Percentiles rank a stretch among this genome's conserved stretches.
Evolutionary conservation across 2,113 vertebrate genomes (phyloP).

Genomic region (Leptocoma aspasia): DNA sequence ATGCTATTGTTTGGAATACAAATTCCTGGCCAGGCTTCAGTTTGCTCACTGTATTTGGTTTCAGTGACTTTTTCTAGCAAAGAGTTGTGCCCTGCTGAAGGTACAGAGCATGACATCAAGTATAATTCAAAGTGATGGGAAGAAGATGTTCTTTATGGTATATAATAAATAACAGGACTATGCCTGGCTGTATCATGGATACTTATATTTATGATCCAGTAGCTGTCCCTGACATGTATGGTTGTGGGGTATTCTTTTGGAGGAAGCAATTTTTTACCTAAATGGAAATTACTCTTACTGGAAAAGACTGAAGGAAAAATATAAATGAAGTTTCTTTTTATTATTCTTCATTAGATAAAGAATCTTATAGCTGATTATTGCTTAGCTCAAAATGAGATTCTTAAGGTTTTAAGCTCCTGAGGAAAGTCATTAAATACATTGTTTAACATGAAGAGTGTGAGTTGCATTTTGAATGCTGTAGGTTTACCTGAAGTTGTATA

Average conservation of each 20-base stretch:
- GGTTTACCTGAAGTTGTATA: background rate
- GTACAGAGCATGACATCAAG: background rate
- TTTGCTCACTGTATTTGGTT: background rate
- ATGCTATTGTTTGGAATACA: background rate
- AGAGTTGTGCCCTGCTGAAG: background rate
- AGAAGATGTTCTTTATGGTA: constrained; percentile 18
- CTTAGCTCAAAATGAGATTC: background rate
- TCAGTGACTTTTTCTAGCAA: constrained; percentile 7
- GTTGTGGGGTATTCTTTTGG: background rate
- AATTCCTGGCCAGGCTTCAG: background rate
- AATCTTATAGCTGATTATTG: background rate
- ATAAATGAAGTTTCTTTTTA: background rate
- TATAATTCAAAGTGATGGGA: constrained; percentile 37
- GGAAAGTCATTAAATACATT: background rate
- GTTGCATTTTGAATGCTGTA: background rate
- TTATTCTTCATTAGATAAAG: background rate
- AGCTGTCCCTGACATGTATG: background rate
- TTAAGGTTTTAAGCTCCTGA: background rate
- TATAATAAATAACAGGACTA: constrained; percentile 27
- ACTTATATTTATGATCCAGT: constrained; percentile 3
- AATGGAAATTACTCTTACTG: background rate
- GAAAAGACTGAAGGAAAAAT: background rate
- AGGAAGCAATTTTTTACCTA: background rate
- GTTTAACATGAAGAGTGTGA: background rate
- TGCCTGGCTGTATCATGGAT: background rate